A percentile compares a stretch with the other conserved stretches of the same genome.
Evolutionary conservation across 2,113 vertebrate species (phyloP).

Genomic region (Rhinichthys klamathensis): DNA sequence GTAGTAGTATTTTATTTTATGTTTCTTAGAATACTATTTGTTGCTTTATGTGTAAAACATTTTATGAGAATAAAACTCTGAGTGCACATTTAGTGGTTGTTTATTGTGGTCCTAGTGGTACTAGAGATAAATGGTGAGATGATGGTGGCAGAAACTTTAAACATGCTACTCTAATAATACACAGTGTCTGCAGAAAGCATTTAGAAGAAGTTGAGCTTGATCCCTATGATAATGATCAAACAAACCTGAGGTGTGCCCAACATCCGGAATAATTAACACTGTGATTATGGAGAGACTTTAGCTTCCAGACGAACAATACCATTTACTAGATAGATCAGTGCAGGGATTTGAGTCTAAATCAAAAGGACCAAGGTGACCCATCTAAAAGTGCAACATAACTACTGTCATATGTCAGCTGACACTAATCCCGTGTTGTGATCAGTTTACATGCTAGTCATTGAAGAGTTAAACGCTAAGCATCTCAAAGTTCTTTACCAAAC

Average conservation of each 20-base stretch:
- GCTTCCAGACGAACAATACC: constrained; percentile 6
- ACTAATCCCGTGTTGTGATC: constrained; percentile 17
- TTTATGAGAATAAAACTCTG: too few species aligned
- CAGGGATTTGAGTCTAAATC: constrained; percentile 2
- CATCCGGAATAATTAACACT: constrained; percentile 40
- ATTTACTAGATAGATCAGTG: not conserved
- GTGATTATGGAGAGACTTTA: constrained; percentile 33
- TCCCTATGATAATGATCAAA: constrained; percentile 36
- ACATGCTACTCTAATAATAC: not conserved
- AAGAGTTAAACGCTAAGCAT: not conserved
- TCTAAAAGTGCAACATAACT: constrained; percentile 19
- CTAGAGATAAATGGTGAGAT: not conserved
- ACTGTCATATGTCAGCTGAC: constrained; percentile 7
- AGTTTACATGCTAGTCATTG: not conserved
- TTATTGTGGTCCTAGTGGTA: not conserved
- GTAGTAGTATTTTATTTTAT: not conserved
- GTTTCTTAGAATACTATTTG: too few species aligned
- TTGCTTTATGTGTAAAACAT: too few species aligned
- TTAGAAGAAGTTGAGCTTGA: constrained; percentile 30
- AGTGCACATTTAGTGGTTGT: too few species aligned
- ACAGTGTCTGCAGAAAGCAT: not conserved
- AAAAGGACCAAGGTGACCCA: constrained; percentile 26
- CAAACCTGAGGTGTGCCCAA: not conserved
- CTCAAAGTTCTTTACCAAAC: not conserved
- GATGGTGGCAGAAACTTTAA: not conserved